phyloP scores from a whole-genome alignment of 2,888 invertebrate species.

The Linnaemya tessellans region DNA sequence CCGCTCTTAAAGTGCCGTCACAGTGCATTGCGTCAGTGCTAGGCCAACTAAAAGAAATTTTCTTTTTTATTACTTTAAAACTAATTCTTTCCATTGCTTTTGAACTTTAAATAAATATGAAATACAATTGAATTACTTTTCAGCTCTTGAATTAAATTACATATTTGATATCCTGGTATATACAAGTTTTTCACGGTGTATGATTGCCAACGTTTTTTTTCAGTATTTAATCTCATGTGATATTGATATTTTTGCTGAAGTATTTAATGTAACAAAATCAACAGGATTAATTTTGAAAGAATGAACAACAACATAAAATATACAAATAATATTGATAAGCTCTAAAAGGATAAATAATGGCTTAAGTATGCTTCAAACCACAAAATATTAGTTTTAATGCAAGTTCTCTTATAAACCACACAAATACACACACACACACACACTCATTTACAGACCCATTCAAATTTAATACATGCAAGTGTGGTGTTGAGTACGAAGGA shows the following conservation, averaged over 20 bases:
- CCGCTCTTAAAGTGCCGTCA: too few species aligned
- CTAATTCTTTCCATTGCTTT: too few species aligned
- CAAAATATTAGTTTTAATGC: constrained; percentile 10
- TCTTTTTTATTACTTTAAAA: too few species aligned
- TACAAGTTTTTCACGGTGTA: constrained; percentile 1
- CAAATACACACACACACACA: background rate
- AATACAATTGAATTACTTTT: too few species aligned
- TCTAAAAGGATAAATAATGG: constrained; percentile 38
- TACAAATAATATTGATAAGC: constrained; percentile 24
- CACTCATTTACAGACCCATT: background rate
- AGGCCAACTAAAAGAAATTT: too few species aligned
- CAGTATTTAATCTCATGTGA: constrained; percentile 1
- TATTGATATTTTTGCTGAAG: background rate
- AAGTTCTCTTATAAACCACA: background rate
- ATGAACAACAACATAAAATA: background rate
- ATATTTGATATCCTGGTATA: background rate
- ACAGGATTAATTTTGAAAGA: constrained; percentile 1
- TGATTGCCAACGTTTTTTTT: background rate
- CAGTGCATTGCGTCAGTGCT: too few species aligned
- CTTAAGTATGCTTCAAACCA: constrained; percentile 53
- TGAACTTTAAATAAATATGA: too few species aligned
- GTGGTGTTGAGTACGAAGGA: background rate
- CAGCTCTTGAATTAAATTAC: too few species aligned
- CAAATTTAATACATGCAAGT: background rate
- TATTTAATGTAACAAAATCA: constrained; percentile 11